phyloP scores from a whole-genome alignment of 2,888 invertebrate species.

The Aphodius sticticus region DNA sequence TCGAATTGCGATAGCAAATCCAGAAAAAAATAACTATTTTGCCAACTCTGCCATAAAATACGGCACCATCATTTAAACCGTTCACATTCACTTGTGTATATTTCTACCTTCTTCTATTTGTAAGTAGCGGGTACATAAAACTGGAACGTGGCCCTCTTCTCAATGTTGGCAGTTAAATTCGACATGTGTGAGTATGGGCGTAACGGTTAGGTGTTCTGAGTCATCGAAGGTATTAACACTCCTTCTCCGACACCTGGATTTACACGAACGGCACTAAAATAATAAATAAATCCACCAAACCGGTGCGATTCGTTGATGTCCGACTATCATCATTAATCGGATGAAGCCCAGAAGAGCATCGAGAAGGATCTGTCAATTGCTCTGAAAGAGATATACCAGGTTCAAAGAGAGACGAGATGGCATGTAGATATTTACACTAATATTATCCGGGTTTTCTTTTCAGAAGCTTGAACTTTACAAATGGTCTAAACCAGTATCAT shows the following conservation, averaged over 20 bases:
- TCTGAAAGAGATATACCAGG: neutral
- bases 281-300: conserved; percentile 21
- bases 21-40: no score
- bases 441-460: no score
- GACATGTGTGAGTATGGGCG: neutral
- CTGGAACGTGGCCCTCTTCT: neutral
- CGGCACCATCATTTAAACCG: no score
- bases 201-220: neutral
- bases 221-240: conserved; percentile 21
- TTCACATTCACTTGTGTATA: no score
- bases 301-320: conserved; percentile 17
- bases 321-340: conserved; percentile 15
- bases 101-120: no score
- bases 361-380: neutral
- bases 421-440: no score
- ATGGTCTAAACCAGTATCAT: no score
- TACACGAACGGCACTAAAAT: conserved; percentile 15
- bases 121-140: neutral
- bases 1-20: no score
- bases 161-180: neutral
- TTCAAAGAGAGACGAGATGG: neutral
- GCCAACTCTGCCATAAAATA: no score
- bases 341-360: neutral
- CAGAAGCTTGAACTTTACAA: no score
- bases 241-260: conserved; percentile 20